Conservation (phyloP, 2,888 invertebrate genomes). For the Eueremaeus valkanovi region DNA sequence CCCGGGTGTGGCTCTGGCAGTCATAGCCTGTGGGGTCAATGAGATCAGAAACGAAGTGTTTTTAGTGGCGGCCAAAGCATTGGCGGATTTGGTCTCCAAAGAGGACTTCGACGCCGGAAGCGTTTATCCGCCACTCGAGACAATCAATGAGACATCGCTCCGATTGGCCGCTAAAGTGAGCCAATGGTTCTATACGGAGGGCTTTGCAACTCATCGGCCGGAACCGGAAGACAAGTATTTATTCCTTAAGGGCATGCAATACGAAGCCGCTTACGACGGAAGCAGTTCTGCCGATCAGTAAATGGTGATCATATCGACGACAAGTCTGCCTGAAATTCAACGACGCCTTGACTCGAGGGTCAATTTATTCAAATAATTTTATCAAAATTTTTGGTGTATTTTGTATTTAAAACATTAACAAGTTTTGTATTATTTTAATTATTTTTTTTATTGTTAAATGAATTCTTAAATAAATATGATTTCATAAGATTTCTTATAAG, state of each 20-base stretch:
- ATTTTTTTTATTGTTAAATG: no score
- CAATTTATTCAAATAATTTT: no score
- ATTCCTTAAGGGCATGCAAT: conserved; percentile 55
- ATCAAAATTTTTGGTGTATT: no score
- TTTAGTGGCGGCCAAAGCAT: conserved; percentile 83
- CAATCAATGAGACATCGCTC: conserved; percentile 79
- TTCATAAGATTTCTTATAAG: no score
- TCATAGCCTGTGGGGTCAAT: conserved; percentile 76
- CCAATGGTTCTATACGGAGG: conserved; percentile 71
- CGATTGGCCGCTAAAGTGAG: conserved; percentile 77
- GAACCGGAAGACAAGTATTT: conserved; percentile 57
- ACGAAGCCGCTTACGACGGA: conserved; percentile 54
- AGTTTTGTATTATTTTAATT: no score
- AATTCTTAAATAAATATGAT: no score
- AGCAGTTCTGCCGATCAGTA: conserved; percentile 18
- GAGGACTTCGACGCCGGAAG: conserved; percentile 76
- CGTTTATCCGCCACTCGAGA: conserved; percentile 81
- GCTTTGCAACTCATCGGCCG: conserved; percentile 57
- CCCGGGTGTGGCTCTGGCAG: conserved; percentile 89
- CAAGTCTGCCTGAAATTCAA: conserved; percentile 7
- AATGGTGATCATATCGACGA: conserved; percentile 37
- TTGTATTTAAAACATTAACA: no score
- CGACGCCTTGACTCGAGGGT: no score
- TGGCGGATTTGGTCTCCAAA: conserved; percentile 75
- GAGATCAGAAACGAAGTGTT: conserved; percentile 92